These are phyloP conservation scores for Pteruthius melanotis DNA, from an alignment of 2,113 vertebrate species.

Conservation along the genomic window DNA sequence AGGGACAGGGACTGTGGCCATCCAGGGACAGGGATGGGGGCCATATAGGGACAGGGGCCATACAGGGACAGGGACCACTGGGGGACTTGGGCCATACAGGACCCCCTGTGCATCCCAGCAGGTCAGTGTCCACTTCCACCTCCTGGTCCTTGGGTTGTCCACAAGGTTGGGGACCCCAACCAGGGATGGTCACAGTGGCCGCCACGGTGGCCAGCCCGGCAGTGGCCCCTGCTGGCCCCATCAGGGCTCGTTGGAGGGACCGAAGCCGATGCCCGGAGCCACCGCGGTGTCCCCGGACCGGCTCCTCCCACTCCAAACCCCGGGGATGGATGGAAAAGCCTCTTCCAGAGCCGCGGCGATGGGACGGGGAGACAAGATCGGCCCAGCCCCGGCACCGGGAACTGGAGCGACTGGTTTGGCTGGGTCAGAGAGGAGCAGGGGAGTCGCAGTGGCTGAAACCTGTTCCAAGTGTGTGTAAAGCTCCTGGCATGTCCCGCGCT, in stretches of 20 bases:
- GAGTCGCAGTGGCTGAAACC: conserved; percentile 19
- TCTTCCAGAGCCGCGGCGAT: background rate
- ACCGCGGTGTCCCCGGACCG: accelerated
- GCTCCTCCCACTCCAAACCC: background rate
- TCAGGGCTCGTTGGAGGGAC: accelerated
- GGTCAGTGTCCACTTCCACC: accelerated
- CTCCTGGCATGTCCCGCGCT: background rate
- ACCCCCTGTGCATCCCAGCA: accelerated
- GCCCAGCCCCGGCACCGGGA: conserved; percentile 12
- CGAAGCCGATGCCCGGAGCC: background rate
- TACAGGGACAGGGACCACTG: background rate
- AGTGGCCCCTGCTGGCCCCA: background rate
- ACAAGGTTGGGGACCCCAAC: background rate
- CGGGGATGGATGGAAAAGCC: background rate
- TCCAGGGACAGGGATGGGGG: no score
- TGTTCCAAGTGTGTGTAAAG: conserved; percentile 22
- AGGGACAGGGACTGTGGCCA: background rate
- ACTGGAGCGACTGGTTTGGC: conserved; percentile 53
- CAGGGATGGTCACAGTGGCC: accelerated
- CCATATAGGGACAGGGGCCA: background rate
- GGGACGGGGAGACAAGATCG: background rate
- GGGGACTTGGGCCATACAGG: background rate
- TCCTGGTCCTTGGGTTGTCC: background rate
- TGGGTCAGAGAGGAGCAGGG: background rate
- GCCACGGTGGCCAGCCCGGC: background rate